Base-by-base conservation (phyloP, 2,888 invertebrate species). In the Allygus modestus region DNA sequence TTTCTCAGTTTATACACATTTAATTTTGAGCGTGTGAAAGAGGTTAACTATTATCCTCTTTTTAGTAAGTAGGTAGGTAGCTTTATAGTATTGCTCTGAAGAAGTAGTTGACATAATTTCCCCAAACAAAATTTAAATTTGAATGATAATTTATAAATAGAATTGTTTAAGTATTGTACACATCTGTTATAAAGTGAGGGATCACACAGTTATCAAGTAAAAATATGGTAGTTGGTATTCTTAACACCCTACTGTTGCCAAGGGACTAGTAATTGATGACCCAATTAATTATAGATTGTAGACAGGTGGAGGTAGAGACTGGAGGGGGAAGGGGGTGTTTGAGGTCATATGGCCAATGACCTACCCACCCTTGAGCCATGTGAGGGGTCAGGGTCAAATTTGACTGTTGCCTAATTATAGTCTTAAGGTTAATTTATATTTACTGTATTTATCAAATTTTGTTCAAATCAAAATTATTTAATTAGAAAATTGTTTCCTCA, bases 281-380 rank as follows among this genome's bases (percentile, higher is more conserved):
- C 28, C 28, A 65, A 65, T 65, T 65, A 65, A 65, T 65, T 28
- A 28, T 5, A 7, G 28, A 65, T 28, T 2, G 7, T 4, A 15
- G 31, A 7, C 58, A 58, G 28, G 65, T 4, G 20, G 31, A 4
- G 17, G 31, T 26, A 12, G 20, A 23, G 58, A 23, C 23, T 20
- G 20, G 9, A 1, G 31, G 58, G 65, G 65, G 65, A 28, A 15
- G 28, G 28, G 26, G 65, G 28, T 5, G 65, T 28, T 28, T 1
- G 65, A 65, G 65, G 65, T 65, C 65, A 65, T 15, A 12, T 28
- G 31, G 65, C 65, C 65, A 65, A 28, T 31, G 65, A 65, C 65
- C 65, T 65, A 15, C 65, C 65, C 65, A 17, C 65, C 65, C 65
- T 23, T 2, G 46, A 2, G 58, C 58, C 26, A 58, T 46, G 46